phyloP scores from a whole-genome alignment of 1,140 invertebrate genomes.

The Pararge aegeria region DNA sequence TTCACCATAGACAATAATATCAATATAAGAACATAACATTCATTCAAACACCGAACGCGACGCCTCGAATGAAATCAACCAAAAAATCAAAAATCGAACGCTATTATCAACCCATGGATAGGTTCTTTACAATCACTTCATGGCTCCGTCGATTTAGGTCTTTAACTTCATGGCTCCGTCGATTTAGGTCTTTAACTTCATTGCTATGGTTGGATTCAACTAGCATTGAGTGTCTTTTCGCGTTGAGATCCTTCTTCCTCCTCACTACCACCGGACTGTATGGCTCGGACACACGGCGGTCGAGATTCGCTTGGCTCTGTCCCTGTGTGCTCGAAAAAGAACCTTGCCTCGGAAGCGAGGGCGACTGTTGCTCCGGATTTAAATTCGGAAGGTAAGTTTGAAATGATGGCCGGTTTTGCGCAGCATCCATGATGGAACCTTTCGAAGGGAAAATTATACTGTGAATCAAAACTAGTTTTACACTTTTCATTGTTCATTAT shows the following conservation, averaged over 20 bases:
- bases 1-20: conserved; percentile 24
- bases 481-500: not conserved
- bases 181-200: conserved; percentile 59
- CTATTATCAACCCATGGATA: conserved; percentile 71
- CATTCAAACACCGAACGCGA: conserved; percentile 13
- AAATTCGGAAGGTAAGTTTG: conserved; percentile 69
- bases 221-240: conserved; percentile 71
- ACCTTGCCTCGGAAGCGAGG: conserved; percentile 47
- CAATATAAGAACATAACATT: conserved; percentile 12
- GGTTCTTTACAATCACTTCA: conserved; percentile 67
- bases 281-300: conserved; percentile 68
- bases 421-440: conserved; percentile 83
- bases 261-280: conserved; percentile 62
- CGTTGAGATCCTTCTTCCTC: conserved; percentile 60
- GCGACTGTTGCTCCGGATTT: conserved; percentile 48
- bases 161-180: conserved; percentile 64
- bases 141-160: conserved; percentile 69
- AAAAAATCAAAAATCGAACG: conserved; percentile 35
- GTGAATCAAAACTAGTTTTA: not conserved
- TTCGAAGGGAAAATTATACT: conserved; percentile 15
- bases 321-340: conserved; percentile 46
- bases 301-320: conserved; percentile 45
- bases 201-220: conserved; percentile 60
- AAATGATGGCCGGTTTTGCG: conserved; percentile 76
- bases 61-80: conserved; percentile 33